Conservation (phyloP, 2,888 invertebrate species). For the Coenonympha glycerion region DNA sequence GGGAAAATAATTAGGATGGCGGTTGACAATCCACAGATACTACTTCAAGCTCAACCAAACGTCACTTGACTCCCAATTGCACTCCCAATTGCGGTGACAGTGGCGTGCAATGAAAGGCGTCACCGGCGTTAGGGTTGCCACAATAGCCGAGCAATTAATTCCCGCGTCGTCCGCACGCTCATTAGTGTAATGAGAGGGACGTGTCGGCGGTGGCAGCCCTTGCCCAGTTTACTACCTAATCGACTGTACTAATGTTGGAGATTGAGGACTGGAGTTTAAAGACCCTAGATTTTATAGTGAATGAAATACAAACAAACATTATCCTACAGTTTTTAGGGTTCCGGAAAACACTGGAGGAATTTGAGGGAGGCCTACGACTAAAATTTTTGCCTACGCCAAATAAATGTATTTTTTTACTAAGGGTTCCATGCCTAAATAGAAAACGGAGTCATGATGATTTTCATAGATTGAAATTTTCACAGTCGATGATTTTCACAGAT, state of each 20-base stretch:
- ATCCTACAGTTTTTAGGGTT: too few species aligned
- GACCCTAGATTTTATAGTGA: neutral
- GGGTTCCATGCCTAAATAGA: too few species aligned
- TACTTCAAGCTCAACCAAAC: neutral
- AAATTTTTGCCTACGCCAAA: too few species aligned
- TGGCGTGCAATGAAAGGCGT: conserved; percentile 1
- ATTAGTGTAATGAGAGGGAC: conserved; percentile 57
- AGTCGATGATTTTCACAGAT: too few species aligned
- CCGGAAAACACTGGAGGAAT: too few species aligned
- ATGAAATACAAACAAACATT: too few species aligned
- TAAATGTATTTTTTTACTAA: too few species aligned
- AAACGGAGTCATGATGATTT: too few species aligned
- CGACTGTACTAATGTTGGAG: neutral
- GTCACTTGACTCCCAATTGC: conserved; percentile 8
- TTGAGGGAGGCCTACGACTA: too few species aligned
- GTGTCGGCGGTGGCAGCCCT: conserved; percentile 22
- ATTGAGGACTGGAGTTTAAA: neutral
- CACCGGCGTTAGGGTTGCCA: conserved; percentile 23
- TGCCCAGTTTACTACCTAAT: conserved; percentile 7
- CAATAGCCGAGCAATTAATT: conserved; percentile 52
- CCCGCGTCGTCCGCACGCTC: conserved; percentile 45
- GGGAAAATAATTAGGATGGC: too few species aligned
- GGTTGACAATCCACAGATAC: too few species aligned
- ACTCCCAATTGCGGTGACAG: conserved; percentile 1
- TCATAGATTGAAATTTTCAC: too few species aligned